Conservation (phyloP, 2,797 vertebrate genomes). For the Pantherophis alleghaniensis region DNA sequence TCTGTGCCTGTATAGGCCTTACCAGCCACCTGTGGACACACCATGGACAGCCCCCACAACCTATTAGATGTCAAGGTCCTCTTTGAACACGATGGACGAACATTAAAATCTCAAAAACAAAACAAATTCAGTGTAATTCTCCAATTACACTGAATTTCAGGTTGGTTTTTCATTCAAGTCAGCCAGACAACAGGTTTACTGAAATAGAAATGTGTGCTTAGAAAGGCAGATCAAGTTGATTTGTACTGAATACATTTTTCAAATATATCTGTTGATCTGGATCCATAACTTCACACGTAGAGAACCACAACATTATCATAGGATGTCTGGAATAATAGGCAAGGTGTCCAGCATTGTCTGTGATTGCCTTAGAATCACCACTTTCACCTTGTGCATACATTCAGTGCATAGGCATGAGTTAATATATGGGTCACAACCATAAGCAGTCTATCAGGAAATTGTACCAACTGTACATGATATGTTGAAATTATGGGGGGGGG, state of each 20-base stretch:
- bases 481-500: background rate
- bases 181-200: background rate
- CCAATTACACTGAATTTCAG: background rate
- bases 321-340: background rate
- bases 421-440: background rate
- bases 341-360: background rate
- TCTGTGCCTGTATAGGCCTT: too few species aligned
- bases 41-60: too few species aligned
- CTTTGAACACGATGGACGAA: too few species aligned
- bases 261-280: background rate
- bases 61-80: too few species aligned
- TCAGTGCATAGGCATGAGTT: background rate
- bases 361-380: background rate
- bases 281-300: background rate
- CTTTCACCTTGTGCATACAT: background rate
- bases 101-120: background rate
- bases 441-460: background rate
- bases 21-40: too few species aligned
- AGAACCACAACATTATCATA: background rate
- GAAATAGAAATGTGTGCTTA: background rate
- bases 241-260: background rate
- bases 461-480: background rate
- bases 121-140: background rate
- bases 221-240: background rate
- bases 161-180: background rate